Conservation (phyloP, 2,113 vertebrate species). For the Anhinga rufa region DNA sequence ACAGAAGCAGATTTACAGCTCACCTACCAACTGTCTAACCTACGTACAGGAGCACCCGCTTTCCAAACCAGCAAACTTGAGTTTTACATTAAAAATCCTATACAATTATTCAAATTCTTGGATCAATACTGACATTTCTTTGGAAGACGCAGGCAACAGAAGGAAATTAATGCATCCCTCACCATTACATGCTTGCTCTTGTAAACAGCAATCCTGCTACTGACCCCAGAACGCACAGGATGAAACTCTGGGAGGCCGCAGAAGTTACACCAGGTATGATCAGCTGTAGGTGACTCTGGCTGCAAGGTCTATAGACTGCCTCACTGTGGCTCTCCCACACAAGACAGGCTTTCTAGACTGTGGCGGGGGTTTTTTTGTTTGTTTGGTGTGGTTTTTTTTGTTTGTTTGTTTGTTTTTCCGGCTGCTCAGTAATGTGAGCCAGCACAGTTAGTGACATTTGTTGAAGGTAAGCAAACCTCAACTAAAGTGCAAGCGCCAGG, state of each 20-base stretch:
- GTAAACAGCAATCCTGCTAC: background rate
- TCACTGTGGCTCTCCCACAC: background rate
- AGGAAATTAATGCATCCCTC: background rate
- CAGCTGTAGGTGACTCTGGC: background rate
- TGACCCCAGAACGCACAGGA: background rate
- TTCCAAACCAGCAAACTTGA: background rate
- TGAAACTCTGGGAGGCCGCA: background rate
- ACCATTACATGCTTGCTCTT: background rate
- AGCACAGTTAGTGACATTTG: background rate
- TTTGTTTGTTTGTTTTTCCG: background rate
- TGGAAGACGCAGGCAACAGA: background rate
- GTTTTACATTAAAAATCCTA: background rate
- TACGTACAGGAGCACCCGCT: background rate
- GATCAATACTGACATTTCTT: background rate
- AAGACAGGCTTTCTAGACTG: background rate
- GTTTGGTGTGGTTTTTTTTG: background rate
- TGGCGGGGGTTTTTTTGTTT: background rate
- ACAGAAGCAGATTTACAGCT: background rate
- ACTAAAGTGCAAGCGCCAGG: background rate
- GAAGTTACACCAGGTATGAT: rapidly evolving
- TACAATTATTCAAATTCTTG: background rate
- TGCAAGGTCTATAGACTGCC: background rate
- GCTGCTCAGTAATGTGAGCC: background rate
- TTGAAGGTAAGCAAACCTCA: constrained; percentile 5
- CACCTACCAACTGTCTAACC: background rate